These are phyloP conservation scores for human DNA, from an alignment of 2,113 vertebrate species.

Conservation along the genomic window DNA sequence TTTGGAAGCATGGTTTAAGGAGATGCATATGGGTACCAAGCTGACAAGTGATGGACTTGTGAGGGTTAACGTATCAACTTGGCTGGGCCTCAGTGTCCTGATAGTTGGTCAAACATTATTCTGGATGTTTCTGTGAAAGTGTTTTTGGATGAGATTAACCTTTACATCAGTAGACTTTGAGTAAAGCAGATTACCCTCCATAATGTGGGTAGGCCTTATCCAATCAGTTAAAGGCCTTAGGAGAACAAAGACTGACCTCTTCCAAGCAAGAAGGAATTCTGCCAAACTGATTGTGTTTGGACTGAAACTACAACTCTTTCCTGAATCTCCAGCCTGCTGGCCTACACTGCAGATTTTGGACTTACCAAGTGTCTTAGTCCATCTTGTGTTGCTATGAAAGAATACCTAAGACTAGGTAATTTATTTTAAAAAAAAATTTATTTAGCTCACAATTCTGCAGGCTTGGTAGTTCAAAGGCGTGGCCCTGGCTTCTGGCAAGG, in stretches of 20 bases:
- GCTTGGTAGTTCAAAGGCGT: neutral
- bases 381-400: neutral
- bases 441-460: neutral
- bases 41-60: neutral
- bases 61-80: neutral
- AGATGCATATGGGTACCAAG: neutral
- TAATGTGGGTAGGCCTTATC: neutral
- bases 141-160: neutral
- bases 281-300: neutral
- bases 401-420: too few species aligned
- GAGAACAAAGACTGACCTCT: neutral
- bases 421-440: too few species aligned
- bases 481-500: neutral
- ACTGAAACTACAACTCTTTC: neutral
- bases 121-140: neutral
- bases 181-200: neutral
- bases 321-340: neutral
- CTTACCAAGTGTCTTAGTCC: neutral
- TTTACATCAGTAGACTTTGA: neutral
- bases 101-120: neutral
- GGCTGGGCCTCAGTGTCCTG: neutral
- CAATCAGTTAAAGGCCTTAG: neutral
- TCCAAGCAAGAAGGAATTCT: neutral
- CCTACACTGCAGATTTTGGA: neutral
- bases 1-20: neutral